A percentile compares a stretch with the other conserved stretches of the same genome.
phyloP scores from a whole-genome alignment of 2,113 vertebrate species.

The Spermophilus dauricus region DNA sequence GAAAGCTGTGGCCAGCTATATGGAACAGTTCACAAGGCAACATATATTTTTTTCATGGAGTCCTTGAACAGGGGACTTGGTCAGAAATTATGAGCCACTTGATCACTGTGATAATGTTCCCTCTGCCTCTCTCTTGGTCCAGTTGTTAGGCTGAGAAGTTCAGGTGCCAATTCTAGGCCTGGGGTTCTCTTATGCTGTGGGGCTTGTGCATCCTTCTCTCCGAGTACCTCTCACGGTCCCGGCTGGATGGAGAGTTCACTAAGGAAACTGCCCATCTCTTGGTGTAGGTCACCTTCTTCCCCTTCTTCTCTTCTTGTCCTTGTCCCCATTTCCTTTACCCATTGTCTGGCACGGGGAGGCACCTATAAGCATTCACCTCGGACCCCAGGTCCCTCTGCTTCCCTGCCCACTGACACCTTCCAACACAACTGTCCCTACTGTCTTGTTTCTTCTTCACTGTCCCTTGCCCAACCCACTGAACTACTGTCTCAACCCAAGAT shows the following conservation, averaged over 20 bases:
- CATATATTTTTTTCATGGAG: background rate
- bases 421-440: background rate
- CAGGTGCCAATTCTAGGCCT: rapidly evolving
- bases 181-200: background rate
- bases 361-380: background rate
- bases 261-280: too few relatives aligned
- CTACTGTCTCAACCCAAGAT: background rate
- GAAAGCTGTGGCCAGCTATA: background rate
- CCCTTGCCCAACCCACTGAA: background rate
- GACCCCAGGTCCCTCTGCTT: too few relatives aligned
- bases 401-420: background rate
- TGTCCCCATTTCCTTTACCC: rapidly evolving
- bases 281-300: background rate
- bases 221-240: background rate
- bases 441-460: background rate
- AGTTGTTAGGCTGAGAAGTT: background rate
- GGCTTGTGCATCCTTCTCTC: background rate
- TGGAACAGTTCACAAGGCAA: background rate
- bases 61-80: background rate
- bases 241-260: too few relatives aligned
- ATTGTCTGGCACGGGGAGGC: background rate
- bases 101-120: background rate
- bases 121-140: background rate
- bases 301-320: background rate
- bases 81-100: background rate